Base-by-base conservation (phyloP, 23 tunicate species). In the Diplosoma virens region DNA sequence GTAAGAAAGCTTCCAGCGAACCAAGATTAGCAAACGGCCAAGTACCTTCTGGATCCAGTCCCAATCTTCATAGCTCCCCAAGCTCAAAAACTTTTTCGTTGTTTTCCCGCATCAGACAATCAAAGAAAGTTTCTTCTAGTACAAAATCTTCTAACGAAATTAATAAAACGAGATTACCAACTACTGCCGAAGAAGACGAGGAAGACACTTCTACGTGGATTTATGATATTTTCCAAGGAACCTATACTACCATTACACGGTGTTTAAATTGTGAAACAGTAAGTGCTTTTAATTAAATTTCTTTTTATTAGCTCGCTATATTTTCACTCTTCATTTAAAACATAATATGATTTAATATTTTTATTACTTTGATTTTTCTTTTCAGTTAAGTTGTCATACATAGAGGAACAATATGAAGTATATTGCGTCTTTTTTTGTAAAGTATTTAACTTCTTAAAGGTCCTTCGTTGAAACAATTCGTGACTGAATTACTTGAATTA, bases 191-290 rank as follows among this genome's bases (percentile, higher is more conserved):
- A 26, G 58, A 37, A n/a, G 31, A 80, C n/a, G 81, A 71, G 26
- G 86, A 84, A 26, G 82, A 79, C 50, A 67, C 33, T 18, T 32
- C 53, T 5, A 90, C 97, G 14, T 93, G 93, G 98, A 87, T 93
- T 16, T 56, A 86, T 70, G 98, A 85, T 14, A 79, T 94, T 5
- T 87, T 94, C 55, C 94, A 94, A 76, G 99, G 99, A 76, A 89
- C 94, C 3, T 83, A 93, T 66, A 87, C 99, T 20, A 94, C 93
- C 27, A 93, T 89, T 28, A 94, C 99, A 0, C 60, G 99, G 59
- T 94, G 99, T 69, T 83, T 94, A 32, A 87, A 80, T 79, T 94
- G 99, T 37, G 99, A 94, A 88, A 83, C 95, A 64, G 99, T 94
- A 58, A 78, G 82, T 37, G 14, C 50, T 41, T 7, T 14, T 41